These are phyloP conservation scores for Melanostigma gelatinosum DNA, from an alignment of 2,113 vertebrate species.

Conservation along the genomic window DNA sequence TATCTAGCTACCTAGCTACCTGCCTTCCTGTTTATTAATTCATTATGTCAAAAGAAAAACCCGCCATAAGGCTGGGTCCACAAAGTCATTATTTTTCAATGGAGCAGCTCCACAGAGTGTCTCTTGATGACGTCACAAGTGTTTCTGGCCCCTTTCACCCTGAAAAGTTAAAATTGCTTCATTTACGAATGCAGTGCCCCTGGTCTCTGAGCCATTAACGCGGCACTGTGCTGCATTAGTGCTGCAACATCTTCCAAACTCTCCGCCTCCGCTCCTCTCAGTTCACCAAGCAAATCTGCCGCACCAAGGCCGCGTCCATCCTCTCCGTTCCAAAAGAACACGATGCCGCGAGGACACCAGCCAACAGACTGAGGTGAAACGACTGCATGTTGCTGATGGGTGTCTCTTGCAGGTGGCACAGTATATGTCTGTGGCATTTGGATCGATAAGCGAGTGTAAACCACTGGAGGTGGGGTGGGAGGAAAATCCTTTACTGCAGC, in stretches of 20 bases:
- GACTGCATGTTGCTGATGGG: conserved; percentile 36
- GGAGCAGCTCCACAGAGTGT: conserved; percentile 7
- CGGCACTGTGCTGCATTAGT: conserved; percentile 50
- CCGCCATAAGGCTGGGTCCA: not conserved
- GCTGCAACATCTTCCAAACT: conserved; percentile 47
- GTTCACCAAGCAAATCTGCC: conserved; percentile 44
- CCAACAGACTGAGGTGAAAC: conserved; percentile 8
- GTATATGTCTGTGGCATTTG: conserved; percentile 57
- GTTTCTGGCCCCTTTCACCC: conserved; percentile 31
- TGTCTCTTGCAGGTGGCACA: conserved; percentile 66
- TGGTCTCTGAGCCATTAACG: conserved; percentile 51
- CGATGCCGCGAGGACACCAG: not conserved
- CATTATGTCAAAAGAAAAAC: not conserved
- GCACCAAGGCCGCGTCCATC: conserved; percentile 14
- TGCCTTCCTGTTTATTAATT: not conserved
- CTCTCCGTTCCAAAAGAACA: conserved; percentile 39
- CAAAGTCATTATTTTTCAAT: conserved; percentile 52
- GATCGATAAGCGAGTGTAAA: conserved; percentile 62
- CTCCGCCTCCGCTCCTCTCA: conserved; percentile 38
- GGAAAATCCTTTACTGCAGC: conserved; percentile 11
- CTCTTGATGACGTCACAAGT: conserved; percentile 46
- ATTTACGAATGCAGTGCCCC: conserved; percentile 41
- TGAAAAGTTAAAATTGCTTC: conserved; percentile 40
- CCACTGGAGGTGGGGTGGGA: conserved; percentile 8
- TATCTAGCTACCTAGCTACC: not conserved